A percentile compares a stretch with the other conserved stretches of the same genome.
phyloP scores from a whole-genome alignment of 2,888 invertebrate genomes.

The Galerucella pusilla region DNA sequence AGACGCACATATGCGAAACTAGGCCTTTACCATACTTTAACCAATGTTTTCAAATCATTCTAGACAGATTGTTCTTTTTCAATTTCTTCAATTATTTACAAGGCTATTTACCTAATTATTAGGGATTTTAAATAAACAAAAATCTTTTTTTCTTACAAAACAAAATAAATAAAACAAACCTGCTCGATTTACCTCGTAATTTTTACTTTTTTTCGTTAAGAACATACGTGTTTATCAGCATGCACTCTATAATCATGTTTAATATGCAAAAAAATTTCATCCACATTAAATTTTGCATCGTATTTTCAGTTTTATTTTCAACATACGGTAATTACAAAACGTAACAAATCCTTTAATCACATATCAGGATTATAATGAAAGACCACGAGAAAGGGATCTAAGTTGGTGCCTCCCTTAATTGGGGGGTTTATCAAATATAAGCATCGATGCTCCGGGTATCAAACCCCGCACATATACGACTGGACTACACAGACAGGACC shows the following conservation, averaged over 20 bases:
- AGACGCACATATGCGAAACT: too few species aligned
- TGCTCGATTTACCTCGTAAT: not conserved
- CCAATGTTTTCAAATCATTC: too few species aligned
- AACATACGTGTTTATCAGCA: not conserved
- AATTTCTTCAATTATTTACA: too few species aligned
- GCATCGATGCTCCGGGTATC: slow-evolving; percentile 19
- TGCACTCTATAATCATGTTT: not conserved
- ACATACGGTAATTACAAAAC: slow-evolving; percentile 9
- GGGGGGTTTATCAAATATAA: slow-evolving; percentile 25
- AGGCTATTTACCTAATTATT: too few species aligned
- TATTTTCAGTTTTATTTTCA: slow-evolving; percentile 15
- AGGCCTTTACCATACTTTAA: too few species aligned
- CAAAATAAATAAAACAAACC: not conserved
- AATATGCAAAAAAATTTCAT: not conserved
- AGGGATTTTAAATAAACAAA: too few species aligned
- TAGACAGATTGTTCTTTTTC: too few species aligned
- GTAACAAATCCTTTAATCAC: slow-evolving; percentile 24
- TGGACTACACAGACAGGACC: not conserved
- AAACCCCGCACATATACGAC: slow-evolving; percentile 5
- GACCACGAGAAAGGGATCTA: slow-evolving; percentile 20
- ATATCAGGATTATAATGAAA: slow-evolving; percentile 24
- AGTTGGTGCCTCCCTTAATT: slow-evolving; percentile 22
- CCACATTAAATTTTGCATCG: not conserved
- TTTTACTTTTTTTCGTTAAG: too few species aligned
- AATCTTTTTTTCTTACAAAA: too few species aligned